phyloP scores from a whole-genome alignment of 2,113 vertebrate genomes.

The Laterallus jamaicensis region DNA sequence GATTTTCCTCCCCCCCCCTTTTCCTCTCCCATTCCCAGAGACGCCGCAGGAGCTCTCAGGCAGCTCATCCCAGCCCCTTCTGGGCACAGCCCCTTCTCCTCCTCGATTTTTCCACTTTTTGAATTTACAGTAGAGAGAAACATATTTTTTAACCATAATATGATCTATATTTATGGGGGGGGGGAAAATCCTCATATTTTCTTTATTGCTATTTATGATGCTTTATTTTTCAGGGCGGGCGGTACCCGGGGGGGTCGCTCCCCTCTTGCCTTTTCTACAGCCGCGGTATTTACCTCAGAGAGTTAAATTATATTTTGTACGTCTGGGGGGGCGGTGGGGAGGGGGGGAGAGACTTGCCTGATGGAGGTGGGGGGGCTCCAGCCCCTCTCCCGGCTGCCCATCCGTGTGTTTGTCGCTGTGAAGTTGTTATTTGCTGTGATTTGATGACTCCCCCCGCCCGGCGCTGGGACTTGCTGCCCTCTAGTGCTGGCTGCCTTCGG shows the following conservation, averaged over 20 bases:
- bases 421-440: background rate
- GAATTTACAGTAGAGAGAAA: slow-evolving; percentile 3
- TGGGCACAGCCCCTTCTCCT: background rate
- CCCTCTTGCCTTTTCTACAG: background rate
- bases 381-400: background rate
- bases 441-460: background rate
- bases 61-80: background rate
- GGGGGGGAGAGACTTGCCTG: background rate
- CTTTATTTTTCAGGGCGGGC: slow-evolving; percentile 18
- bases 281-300: slow-evolving; percentile 48
- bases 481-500: slow-evolving; percentile 49
- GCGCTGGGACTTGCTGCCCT: slow-evolving; percentile 56
- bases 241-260: background rate
- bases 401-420: background rate
- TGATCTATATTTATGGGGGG: background rate
- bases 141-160: slow-evolving; percentile 45
- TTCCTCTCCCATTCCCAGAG: background rate
- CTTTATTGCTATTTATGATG: slow-evolving; percentile 20
- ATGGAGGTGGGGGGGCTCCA: background rate
- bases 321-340: background rate
- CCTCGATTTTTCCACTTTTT: slow-evolving; percentile 52
- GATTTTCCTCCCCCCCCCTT: background rate
- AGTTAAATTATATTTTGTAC: slow-evolving; percentile 33
- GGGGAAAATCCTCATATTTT: slow-evolving; percentile 12
- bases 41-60: background rate